Percentiles rank a stretch among this genome's conserved stretches.
These are phyloP conservation scores for Halictus ligatus DNA, from an alignment of 2,888 invertebrate genomes.

Conservation along the genomic window DNA sequence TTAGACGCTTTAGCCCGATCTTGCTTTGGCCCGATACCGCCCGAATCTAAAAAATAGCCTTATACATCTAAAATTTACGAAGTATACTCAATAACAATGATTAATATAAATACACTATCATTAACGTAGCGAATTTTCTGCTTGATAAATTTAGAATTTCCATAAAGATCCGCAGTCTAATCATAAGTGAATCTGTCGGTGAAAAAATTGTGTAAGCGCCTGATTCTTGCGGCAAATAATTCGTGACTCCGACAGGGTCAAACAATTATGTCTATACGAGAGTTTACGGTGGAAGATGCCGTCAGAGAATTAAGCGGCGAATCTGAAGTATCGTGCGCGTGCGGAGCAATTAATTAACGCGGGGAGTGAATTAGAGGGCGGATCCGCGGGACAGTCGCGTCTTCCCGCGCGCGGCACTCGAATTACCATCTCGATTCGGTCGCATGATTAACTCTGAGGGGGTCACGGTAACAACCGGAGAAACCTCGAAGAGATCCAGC, in stretches of 20 bases:
- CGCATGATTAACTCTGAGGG: constrained; percentile 75
- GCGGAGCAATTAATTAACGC: constrained; percentile 56
- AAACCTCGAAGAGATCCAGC: constrained; percentile 70
- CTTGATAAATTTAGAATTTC: no score
- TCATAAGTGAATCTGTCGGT: no score
- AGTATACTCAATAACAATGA: no score
- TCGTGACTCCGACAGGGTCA: background rate
- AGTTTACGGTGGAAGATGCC: background rate
- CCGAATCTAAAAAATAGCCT: background rate
- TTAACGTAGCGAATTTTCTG: no score
- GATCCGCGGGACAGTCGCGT: constrained; percentile 33
- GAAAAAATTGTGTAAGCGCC: no score
- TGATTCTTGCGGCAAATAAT: background rate
- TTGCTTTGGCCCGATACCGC: background rate
- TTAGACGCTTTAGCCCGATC: background rate
- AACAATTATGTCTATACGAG: no score
- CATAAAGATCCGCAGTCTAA: no score
- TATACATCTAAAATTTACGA: background rate
- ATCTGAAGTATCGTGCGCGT: background rate
- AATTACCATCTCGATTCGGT: constrained; percentile 60
- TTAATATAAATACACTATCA: no score
- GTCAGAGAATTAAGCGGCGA: background rate
- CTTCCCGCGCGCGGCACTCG: constrained; percentile 21
- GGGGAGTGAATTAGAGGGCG: constrained; percentile 27
- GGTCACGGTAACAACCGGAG: constrained; percentile 76